Evolutionary conservation across 2,888 invertebrate species (phyloP), one percentile per base, ranked within the genome.

Genomic region (Pyrochroa serraticornis): DNA sequence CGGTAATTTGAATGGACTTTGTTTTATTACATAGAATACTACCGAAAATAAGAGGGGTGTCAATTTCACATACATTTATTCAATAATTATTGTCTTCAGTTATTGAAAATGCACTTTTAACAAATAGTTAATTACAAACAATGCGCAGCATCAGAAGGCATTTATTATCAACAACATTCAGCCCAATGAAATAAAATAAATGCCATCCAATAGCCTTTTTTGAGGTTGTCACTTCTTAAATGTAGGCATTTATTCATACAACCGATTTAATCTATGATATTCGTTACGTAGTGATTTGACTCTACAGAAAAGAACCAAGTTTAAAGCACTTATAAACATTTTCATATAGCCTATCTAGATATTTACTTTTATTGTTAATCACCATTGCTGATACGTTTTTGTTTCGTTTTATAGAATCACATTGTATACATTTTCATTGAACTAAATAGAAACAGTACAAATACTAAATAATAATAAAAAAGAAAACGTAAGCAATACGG

Each of bases 61-160:
- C 33, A 31, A 43, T 43, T 38, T 48, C 32, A 48, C 48, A 48
- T 60, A 60, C 60, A 60, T 60, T 60, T 73, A 76, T 75, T 77
- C 69, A 75, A 72, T 77, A 77, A 78, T 80, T 80, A 79, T 79
- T 80, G 79, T 79, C 79, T 76, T 77, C 72, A 77, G 77, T 80
- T 80, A 79, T 79, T 80, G 77, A 79, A 77, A 79, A 79, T 79
- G 79, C 79, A 77, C 75, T 77, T 75, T 77, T 71, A 75, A 76
- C 75, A 77, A 74, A 77, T 73, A 73, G 68, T 74, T 75, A 71
- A 73, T 72, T 69, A 73, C 67, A 68, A 67, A 63, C 51, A 67
- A 66, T 63, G 63, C 63, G 58, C 54, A 63, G 50, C 63, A 68
- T 71, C 64, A 67, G 71, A 68, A 66, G 70, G 70, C 71, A 69